Base-by-base conservation (phyloP, 1,140 invertebrate genomes). In the Drosophila sechellia region DNA sequence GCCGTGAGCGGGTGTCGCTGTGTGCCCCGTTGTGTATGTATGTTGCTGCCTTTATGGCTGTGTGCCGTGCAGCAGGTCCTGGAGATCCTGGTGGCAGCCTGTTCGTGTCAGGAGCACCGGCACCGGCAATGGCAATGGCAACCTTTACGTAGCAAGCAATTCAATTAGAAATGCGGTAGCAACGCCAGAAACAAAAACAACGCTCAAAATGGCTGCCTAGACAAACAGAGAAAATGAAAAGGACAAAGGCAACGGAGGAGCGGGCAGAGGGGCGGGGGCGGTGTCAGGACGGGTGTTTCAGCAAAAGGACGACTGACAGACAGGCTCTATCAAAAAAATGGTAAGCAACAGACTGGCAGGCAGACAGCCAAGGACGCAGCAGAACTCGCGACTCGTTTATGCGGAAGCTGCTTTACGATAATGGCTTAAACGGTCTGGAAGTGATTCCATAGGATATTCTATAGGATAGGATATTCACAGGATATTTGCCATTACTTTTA, bases 141-240 rank as follows among this genome's bases (percentile, higher is more conserved):
- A 65, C 64, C 79, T 87, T 87, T 89, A 83, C 84, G 77, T 87
- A 79, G 84, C 84, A 53, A 73, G 80, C 77, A 89, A 89, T 89
- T 89, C 84, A 87, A 87, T 87, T 89, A 87, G 76, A 89, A 81
- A 60, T 87, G 83, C 74, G 84, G 75, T 77, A 56, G 71, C 71
- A 74, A 74, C 56, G 35, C 22, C 49, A 69, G 22, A 40, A 74
- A 45, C 58, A 61, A 34, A 72, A 79, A 65, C 74, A 79, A 34
- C 49, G 56, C n/a, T 49, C 79, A 78, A 83, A 83, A 83, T 81
- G 79, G 73, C 74, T 61, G 79, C 80, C 79, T 61, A 77, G 64
- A 77, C 75, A 77, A 77, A 77, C 73, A 77, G 50, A 57, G 20
- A 42, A 42, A 66, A 63, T 58, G 54, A 42, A 68, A 65, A 57